Conservation (phyloP, 64 coral and sea anemone species). For the Acropora yongei region DNA sequence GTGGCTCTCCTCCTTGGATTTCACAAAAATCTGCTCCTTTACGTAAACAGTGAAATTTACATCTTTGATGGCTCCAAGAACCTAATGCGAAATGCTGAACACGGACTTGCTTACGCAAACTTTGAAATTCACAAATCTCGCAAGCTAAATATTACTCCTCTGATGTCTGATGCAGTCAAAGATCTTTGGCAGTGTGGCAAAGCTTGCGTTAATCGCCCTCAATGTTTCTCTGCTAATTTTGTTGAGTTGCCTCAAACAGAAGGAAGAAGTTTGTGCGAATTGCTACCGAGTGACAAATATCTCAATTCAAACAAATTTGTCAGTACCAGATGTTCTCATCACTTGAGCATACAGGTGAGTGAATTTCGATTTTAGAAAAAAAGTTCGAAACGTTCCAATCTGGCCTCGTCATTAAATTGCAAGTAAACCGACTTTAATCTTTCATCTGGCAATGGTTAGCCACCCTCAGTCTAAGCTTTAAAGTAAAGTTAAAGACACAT, state of each 20-base stretch:
- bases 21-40: background rate
- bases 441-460: too few species aligned
- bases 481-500: too few species aligned
- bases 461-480: too few species aligned
- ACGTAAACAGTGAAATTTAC: background rate
- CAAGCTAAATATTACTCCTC: background rate
- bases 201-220: background rate
- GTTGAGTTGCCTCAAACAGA: background rate
- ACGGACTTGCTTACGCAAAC: slow-evolving; percentile 3
- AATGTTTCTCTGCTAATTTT: background rate
- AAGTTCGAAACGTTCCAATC: too few species aligned
- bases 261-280: background rate
- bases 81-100: background rate
- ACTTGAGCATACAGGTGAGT: slow-evolving; percentile 18
- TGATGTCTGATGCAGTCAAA: background rate
- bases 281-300: slow-evolving; percentile 7
- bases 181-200: background rate
- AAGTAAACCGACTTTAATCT: too few species aligned
- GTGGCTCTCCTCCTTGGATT: background rate
- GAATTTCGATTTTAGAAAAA: too few species aligned
- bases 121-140: background rate
- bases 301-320: background rate
- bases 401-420: too few species aligned
- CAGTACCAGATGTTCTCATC: background rate
- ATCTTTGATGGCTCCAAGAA: background rate